Percentiles rank a stretch among this genome's conserved stretches.
Evolutionary conservation across 2,888 invertebrate species (phyloP).

Genomic region (Meghimatium bilineatum): DNA sequence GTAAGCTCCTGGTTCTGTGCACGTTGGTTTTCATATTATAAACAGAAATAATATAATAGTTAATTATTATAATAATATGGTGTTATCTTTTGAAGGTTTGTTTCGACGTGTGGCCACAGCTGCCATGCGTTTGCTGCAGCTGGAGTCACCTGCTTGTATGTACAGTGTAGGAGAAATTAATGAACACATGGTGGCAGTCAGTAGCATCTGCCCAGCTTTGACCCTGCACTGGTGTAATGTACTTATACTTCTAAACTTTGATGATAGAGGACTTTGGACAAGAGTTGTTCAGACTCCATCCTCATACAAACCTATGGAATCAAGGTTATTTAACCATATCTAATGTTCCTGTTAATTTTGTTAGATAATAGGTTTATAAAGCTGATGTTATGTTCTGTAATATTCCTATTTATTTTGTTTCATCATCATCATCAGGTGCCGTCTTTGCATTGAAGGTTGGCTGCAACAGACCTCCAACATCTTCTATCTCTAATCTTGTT

Average conservation of each 20-base stretch:
- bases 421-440: too few species aligned
- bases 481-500: too few species aligned
- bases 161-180: constrained; percentile 75
- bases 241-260: constrained; percentile 85
- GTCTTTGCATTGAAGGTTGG: too few species aligned
- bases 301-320: constrained; percentile 75
- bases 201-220: constrained; percentile 81
- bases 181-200: constrained; percentile 66
- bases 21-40: too few species aligned
- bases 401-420: too few species aligned
- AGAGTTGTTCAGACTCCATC: constrained; percentile 79
- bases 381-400: too few species aligned
- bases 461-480: too few species aligned
- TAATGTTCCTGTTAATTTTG: too few species aligned
- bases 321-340: constrained; percentile 69
- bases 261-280: constrained; percentile 85
- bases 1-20: too few species aligned
- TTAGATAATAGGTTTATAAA: too few species aligned
- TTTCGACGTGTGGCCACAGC: constrained; percentile 80
- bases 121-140: constrained; percentile 78
- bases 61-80: too few species aligned
- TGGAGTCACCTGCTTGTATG: constrained; percentile 64
- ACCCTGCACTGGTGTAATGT: constrained; percentile 88
- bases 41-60: too few species aligned
- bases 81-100: constrained; percentile 66